Conservation (phyloP, 2,888 invertebrate genomes). For the Bombylius discolor region DNA sequence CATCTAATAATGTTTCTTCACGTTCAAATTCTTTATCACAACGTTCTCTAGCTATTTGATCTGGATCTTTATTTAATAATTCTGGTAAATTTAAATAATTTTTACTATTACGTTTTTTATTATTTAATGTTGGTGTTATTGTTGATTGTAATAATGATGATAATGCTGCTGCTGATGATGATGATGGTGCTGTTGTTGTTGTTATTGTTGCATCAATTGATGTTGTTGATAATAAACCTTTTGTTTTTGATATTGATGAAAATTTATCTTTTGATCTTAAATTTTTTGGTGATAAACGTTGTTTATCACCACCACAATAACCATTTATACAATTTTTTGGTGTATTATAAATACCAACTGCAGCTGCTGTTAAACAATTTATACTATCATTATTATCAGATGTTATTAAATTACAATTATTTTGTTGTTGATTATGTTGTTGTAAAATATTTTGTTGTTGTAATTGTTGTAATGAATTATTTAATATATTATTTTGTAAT, state of each 20-base stretch:
- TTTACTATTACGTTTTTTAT: conserved; percentile 20
- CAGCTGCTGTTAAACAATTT: too few relatives aligned
- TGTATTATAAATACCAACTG: too few relatives aligned
- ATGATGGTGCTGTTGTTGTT: too few relatives aligned
- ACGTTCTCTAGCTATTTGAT: conserved; percentile 36
- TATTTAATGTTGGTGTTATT: background rate
- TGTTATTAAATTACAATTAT: too few relatives aligned
- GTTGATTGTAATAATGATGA: too few relatives aligned
- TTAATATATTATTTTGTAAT: background rate
- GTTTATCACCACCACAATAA: conserved; percentile 18
- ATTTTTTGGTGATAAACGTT: conserved; percentile 47
- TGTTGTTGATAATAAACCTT: background rate
- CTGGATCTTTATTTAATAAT: conserved; percentile 35
- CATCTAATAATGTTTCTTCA: conserved; percentile 22
- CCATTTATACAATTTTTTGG: background rate
- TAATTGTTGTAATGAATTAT: conserved; percentile 26
- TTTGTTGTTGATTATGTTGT: too few relatives aligned
- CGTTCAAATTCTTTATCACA: conserved; percentile 36
- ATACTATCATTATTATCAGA: too few relatives aligned
- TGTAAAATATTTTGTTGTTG: conserved; percentile 43
- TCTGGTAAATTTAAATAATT: conserved; percentile 29
- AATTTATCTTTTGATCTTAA: conserved; percentile 43
- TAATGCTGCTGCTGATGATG: too few relatives aligned
- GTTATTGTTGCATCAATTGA: too few relatives aligned
- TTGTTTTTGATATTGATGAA: conserved; percentile 8